These are phyloP conservation scores for Lytechinus variegatus DNA, from an alignment of 35 echinoderm and acorn worm species.

Conservation along the genomic window DNA sequence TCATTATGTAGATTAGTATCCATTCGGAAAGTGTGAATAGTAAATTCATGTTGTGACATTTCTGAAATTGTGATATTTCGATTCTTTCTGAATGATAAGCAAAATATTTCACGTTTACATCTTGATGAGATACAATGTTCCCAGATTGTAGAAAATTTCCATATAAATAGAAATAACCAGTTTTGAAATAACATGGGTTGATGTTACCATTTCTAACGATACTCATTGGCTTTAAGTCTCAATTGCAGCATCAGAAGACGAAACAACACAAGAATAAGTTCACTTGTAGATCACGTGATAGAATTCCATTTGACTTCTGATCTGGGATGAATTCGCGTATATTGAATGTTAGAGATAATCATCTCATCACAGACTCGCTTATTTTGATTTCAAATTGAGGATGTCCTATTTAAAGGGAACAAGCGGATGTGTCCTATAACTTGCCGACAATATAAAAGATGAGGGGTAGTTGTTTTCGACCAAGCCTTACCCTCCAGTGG, in stretches of 20 bases:
- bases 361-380: constrained; percentile 15
- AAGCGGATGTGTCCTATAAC: constrained; percentile 28
- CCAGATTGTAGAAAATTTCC: too few relatives aligned
- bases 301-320: neutral
- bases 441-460: neutral
- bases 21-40: too few relatives aligned
- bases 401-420: neutral
- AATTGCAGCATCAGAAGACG: neutral
- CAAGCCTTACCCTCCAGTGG: constrained; percentile 38
- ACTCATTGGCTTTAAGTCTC: neutral
- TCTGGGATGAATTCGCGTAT: neutral
- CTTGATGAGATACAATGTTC: too few relatives aligned
- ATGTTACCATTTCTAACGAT: too few relatives aligned
- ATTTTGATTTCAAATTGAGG: constrained; percentile 38
- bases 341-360: neutral
- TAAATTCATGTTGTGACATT: too few relatives aligned
- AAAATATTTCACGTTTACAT: too few relatives aligned
- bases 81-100: too few relatives aligned
- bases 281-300: neutral
- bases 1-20: too few relatives aligned
- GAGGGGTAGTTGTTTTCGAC: constrained; percentile 8
- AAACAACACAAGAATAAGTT: neutral
- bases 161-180: too few relatives aligned
- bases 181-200: too few relatives aligned
- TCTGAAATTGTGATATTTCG: too few relatives aligned